phyloP scores from a whole-genome alignment of 64 coral and sea anemone species.

The Catalaphyllia jardinei region DNA sequence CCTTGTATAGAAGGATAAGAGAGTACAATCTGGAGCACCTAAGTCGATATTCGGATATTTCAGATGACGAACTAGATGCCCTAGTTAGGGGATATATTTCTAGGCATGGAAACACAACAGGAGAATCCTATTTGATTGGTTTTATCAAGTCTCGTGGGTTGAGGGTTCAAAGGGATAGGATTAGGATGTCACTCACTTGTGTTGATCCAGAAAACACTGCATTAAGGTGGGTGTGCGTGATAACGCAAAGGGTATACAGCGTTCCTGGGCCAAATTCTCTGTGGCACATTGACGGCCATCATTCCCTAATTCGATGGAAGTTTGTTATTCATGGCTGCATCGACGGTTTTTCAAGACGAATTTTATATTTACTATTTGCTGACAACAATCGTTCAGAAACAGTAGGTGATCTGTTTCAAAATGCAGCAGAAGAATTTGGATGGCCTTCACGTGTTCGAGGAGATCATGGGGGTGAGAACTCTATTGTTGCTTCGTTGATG shows the following conservation, averaged over 20 bases:
- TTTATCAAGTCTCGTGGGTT: conserved; percentile 18
- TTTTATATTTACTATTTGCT: background rate
- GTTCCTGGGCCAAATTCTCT: conserved; percentile 53
- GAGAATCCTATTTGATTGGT: conserved; percentile 45
- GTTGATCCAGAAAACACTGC: conserved; percentile 47
- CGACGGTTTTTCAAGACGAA: background rate
- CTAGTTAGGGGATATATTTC: conserved; percentile 26
- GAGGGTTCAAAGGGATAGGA: conserved; percentile 36
- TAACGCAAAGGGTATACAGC: conserved; percentile 35
- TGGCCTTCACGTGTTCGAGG: too few species aligned
- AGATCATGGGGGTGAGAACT: too few species aligned
- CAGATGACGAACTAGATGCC: conserved; percentile 16
- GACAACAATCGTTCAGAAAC: too few species aligned
- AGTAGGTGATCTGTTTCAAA: too few species aligned
- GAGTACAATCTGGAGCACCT: conserved; percentile 2
- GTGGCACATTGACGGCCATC: conserved; percentile 36
- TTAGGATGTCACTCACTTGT: conserved; percentile 24
- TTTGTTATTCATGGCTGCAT: background rate
- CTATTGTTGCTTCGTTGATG: too few species aligned
- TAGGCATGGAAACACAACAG: conserved; percentile 23
- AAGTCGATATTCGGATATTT: conserved; percentile 25
- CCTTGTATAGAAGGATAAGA: conserved; percentile 29
- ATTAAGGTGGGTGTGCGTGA: conserved; percentile 42
- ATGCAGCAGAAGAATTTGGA: too few species aligned
- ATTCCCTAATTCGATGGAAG: background rate